Conservation (phyloP, 2,797 vertebrate genomes). For the Oophaga sylvatica region DNA sequence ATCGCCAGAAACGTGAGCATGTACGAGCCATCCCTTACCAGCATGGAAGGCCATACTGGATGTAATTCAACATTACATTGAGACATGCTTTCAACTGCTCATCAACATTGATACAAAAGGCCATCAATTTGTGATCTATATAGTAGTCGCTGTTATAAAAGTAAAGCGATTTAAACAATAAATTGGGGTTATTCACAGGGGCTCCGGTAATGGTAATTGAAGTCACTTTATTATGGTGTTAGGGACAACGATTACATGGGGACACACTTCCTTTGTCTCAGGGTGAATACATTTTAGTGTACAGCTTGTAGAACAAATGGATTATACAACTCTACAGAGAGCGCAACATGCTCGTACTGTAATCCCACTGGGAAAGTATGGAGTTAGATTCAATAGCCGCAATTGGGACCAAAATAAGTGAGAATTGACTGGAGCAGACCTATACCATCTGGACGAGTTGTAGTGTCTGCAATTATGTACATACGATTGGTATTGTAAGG, state of each 20-base stretch:
- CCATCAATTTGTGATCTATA: not conserved
- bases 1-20: not conserved
- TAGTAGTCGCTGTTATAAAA: not conserved
- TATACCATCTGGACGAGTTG: conserved; percentile 23
- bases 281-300: not conserved
- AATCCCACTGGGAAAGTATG: conserved; percentile 3
- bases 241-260: not conserved
- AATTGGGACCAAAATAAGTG: conserved; percentile 9
- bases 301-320: conserved; percentile 6
- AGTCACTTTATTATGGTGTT: not conserved
- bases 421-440: conserved; percentile 22
- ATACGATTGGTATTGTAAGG: conserved; percentile 5
- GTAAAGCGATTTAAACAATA: not conserved
- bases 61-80: not conserved
- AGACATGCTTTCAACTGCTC: not conserved
- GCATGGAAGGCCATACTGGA: not conserved
- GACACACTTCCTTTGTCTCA: not conserved
- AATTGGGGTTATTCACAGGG: not conserved
- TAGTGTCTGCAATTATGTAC: conserved; percentile 29
- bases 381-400: not conserved
- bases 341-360: not conserved
- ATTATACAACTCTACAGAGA: conserved; percentile 7
- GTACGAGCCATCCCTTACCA: not conserved
- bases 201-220: not conserved
- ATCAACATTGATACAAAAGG: not conserved